Evolutionary conservation across 2,797 vertebrate species (phyloP).

Genomic region (Girardinus metallicus): DNA sequence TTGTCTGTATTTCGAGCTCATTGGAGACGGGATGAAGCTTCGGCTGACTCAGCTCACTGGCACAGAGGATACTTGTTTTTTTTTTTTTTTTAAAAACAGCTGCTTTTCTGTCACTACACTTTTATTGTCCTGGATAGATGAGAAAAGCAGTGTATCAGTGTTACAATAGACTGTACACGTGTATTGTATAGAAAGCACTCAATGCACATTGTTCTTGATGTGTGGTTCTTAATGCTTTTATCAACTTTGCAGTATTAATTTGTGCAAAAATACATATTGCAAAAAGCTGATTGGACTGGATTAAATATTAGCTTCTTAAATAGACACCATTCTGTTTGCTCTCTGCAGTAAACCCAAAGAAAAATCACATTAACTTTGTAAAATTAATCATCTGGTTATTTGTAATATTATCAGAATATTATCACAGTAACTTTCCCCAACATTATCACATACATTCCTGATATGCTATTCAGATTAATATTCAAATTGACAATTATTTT

Average conservation of each 20-base stretch:
- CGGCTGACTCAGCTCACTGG: constrained; percentile 32
- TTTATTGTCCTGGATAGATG: neutral
- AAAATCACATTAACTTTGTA: neutral
- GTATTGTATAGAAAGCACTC: neutral
- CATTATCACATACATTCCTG: neutral
- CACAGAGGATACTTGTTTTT: constrained; percentile 4
- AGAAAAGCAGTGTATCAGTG: neutral
- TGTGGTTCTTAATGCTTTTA: neutral
- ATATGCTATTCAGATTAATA: neutral
- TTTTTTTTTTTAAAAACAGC: neutral
- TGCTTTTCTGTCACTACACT: neutral
- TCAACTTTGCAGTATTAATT: neutral
- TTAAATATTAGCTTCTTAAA: neutral
- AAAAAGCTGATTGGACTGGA: neutral
- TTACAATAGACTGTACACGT: neutral
- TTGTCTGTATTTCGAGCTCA: constrained; percentile 12
- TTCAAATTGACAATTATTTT: neutral
- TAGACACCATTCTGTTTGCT: neutral
- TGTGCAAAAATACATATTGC: neutral
- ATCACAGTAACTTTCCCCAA: neutral
- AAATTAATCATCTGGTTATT: neutral
- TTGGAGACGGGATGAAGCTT: neutral
- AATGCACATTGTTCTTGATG: neutral
- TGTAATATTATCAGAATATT: no score
- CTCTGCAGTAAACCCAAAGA: neutral